phyloP scores from a whole-genome alignment of 2,797 vertebrate genomes.

The Tokudaia tokunoshimensis region DNA sequence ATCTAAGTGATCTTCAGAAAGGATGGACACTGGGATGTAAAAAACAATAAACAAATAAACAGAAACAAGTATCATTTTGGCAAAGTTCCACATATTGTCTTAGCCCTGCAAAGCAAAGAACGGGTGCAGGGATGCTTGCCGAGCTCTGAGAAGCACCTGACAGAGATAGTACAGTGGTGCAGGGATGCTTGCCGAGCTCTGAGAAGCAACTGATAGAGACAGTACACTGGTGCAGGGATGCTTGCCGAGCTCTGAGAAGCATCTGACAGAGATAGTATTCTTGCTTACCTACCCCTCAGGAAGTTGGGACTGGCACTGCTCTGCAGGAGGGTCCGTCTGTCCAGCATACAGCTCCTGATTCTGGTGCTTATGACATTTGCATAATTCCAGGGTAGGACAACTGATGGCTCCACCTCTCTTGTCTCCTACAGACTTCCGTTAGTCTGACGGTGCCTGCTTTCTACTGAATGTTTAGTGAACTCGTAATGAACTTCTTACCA shows the following conservation, averaged over 20 bases:
- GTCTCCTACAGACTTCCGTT: slow-evolving; percentile 11
- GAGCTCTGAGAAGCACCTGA: too few species aligned
- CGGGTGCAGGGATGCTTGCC: too few species aligned
- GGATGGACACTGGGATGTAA: not conserved
- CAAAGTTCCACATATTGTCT: not conserved
- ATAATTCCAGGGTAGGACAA: not conserved
- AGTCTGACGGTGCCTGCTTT: not conserved
- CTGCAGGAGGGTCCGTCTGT: not conserved
- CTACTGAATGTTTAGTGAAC: not conserved
- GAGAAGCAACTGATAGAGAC: too few species aligned
- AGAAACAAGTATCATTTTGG: not conserved
- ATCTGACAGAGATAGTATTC: not conserved
- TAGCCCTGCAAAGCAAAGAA: not conserved
- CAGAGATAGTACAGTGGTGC: too few species aligned
- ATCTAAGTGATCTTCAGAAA: not conserved
- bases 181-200: too few species aligned
- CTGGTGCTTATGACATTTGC: not conserved
- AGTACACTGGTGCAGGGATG: too few species aligned
- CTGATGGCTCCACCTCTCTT: not conserved
- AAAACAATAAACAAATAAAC: not conserved
- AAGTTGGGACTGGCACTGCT: not conserved
- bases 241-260: not conserved
- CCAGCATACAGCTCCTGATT: too few species aligned
- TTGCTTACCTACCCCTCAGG: not conserved
- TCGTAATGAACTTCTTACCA: not conserved